Evolutionary conservation across 2,113 vertebrate species (phyloP), one percentile per base, ranked within the genome.

Genomic region (Melierax canorus): DNA sequence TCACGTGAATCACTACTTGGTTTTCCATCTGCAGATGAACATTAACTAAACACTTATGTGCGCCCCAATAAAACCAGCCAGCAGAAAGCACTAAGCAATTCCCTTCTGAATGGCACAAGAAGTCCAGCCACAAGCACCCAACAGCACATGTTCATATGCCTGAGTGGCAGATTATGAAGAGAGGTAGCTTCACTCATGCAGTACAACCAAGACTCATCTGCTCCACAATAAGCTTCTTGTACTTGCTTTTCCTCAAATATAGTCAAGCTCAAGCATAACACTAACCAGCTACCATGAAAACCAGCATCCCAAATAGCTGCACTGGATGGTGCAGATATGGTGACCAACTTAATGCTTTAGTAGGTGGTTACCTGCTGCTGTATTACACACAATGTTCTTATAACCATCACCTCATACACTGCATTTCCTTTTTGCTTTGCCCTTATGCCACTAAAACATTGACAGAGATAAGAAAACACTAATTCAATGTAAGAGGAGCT

Each of bases 291-390:
- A n/a, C 34, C 34, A 56, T 5, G 21, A 93, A 87, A 91, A 68
- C 7, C 68, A 66, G 32, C 1, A 4, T 51, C 29, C 34, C 48
- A 74, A 46, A 73, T 2, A 64, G 19, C 29, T 71, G 41, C 41
- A 34, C 0, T 59, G 48, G 36, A 88, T 16, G 24, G 24, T 3
- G 7, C 4, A 1, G 22, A 67, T 12, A 58, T 1, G 10, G 26
- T 10, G 34, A 74, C 9, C 1, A 2, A 58, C 13, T 39, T 41
- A 80, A 69, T 5, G 7, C 30, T 69, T 43, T 29, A 10, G 41
- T 50, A 86, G 29, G 30, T 88, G 32, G 10, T 41, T 75, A 63
- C 45, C 51, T 51, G 27, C 48, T 94, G 43, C 85, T 77, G 15
- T 20, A 32, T 15, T 64, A 68, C 18, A 63, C 12, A 39, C 39